Percentiles rank a stretch among this genome's conserved stretches.
Conservation (phyloP, 92 coral and sea anemone genomes). For the Paragorgia papillata region DNA sequence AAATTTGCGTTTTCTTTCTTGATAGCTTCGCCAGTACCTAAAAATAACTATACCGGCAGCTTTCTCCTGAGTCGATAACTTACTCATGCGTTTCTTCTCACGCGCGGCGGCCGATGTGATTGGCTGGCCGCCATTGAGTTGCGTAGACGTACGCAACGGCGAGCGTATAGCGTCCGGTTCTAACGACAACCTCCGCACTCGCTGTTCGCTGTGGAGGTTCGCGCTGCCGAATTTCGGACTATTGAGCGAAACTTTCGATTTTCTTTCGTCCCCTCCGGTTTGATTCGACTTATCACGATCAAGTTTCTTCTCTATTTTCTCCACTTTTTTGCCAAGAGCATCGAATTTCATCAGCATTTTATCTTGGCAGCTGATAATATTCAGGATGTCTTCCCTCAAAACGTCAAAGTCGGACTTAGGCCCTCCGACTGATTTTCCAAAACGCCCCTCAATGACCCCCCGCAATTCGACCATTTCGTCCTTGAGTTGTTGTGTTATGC, state of each 20-base stretch:
- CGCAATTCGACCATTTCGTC: constrained; percentile 60
- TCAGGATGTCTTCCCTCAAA: constrained; percentile 30
- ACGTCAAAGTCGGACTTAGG: constrained; percentile 37
- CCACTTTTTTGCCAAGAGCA: not conserved
- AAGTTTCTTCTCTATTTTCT: not conserved
- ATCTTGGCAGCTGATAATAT: constrained; percentile 21
- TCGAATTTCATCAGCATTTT: not conserved
- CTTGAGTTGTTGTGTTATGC: constrained; percentile 92
- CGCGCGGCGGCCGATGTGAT: constrained; percentile 28
- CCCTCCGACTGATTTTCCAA: constrained; percentile 27
- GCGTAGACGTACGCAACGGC: constrained; percentile 21
- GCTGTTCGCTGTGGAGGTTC: not conserved
- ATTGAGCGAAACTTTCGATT: constrained; percentile 26
- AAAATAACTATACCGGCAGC: constrained; percentile 36
- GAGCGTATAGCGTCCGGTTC: constrained; percentile 8
- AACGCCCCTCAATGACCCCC: not conserved
- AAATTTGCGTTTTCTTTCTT: not conserved
- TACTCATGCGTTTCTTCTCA: not conserved
- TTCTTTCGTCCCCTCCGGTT: not conserved
- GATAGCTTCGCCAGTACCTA: constrained; percentile 26
- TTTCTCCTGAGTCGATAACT: constrained; percentile 27
- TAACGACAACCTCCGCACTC: not conserved
- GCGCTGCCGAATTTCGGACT: constrained; percentile 25
- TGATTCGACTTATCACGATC: not conserved
- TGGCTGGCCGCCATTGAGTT: constrained; percentile 39